Evolutionary conservation across 1,140 invertebrate species (phyloP), one percentile per base, ranked within the genome.

Genomic region (Hydropsyche tenuis): DNA sequence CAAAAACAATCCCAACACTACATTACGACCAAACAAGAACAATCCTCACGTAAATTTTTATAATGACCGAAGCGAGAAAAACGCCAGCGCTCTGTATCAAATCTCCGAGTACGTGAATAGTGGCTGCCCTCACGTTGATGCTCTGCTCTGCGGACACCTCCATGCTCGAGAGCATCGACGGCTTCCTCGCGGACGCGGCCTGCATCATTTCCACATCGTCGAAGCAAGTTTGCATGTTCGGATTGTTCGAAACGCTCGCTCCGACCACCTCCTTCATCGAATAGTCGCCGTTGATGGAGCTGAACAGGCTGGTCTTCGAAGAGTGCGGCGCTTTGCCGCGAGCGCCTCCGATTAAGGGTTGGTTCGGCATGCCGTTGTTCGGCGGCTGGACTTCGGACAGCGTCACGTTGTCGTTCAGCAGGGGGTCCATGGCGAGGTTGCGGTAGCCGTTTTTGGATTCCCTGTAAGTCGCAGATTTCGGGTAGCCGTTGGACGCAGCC

Each of bases 71-170:
- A 11, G 95, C 93, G 42, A 94, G 84, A 75, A 96, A 87, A 14
- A 96, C 94, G 0, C 95, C 95, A 66, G 95, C 83, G 82, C 92
- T 95, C 83, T 97, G 96, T 68, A 97, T 89, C 51, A 97, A 87
- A 85, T 97, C 96, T 0, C 95, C 96, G 66, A 97, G 85, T 18
- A 97, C 94, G 82, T 97, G 96, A 76, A 97, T 94, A 75, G 96
- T 90, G 0, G 96, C 96, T 0, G 96, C 96, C 46, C 94, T 86
- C 0, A 97, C 88, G 81, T 96, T 96, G 70, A 97, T 92, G 80
- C 96, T 96, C 78, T 82, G 86, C 81, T n/a, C 77, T 5, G 69
- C 56, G 20, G 66, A 74, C 53, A 23, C 64, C 45, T 71, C 27
- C 27, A n/a, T 23, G 12, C 2, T 72, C 9, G 60, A 43, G 37